phyloP scores from a whole-genome alignment of 37 sponge, comb jelly and placozoan genomes.

The Eunapius fragilis region DNA sequence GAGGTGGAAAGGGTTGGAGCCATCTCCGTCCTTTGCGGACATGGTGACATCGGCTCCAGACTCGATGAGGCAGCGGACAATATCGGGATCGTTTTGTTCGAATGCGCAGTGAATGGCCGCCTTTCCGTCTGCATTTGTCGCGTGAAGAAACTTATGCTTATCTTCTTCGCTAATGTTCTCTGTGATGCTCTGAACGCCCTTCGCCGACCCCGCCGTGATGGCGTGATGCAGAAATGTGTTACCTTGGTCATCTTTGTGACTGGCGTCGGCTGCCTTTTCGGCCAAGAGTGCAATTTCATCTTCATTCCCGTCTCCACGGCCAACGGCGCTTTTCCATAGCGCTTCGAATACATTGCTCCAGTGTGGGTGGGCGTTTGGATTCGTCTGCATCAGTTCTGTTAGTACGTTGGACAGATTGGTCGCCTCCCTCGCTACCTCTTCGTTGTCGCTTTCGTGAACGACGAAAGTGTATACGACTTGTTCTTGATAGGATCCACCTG shows the following conservation, averaged over 20 bases:
- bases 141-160: not conserved
- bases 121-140: constrained; percentile 6
- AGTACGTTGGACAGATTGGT: not conserved
- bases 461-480: not conserved
- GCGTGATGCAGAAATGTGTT: not conserved
- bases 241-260: not conserved
- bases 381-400: constrained; percentile 1
- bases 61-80: not conserved
- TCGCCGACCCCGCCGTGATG: not conserved
- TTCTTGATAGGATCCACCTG: not conserved
- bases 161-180: not conserved
- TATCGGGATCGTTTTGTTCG: constrained; percentile 22
- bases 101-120: constrained; percentile 28
- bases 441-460: not conserved
- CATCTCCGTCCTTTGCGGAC: not conserved
- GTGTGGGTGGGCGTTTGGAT: constrained; percentile 7
- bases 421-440: not conserved
- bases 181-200: not conserved
- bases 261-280: not conserved
- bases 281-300: no score
- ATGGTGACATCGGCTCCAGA: constrained; percentile 6
- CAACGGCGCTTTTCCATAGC: not conserved
- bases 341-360: not conserved
- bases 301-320: not conserved
- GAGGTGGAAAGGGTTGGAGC: constrained; percentile 5